Conservation (phyloP, 2,797 vertebrate genomes). For the Eleutherodactylus coqui region DNA sequence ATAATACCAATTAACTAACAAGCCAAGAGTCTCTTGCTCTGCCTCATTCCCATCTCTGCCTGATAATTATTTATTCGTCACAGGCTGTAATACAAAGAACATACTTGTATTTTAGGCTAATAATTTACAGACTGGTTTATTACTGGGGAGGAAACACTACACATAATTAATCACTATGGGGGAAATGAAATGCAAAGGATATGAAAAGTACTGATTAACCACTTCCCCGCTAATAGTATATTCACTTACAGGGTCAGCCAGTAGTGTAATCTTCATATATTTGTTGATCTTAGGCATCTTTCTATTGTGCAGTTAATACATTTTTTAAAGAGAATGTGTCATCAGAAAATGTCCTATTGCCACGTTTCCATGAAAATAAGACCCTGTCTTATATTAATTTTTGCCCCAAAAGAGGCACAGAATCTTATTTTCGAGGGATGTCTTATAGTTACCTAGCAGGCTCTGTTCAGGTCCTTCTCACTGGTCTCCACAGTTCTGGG, state of each 20-base stretch:
- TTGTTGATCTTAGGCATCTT: no score
- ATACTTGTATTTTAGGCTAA: conserved; percentile 49
- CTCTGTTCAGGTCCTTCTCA: no score
- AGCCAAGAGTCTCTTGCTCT: conserved; percentile 29
- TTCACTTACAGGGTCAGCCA: neutral
- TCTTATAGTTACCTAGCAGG: no score
- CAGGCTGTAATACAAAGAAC: conserved; percentile 50
- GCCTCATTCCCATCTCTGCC: conserved; percentile 39
- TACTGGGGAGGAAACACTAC: conserved; percentile 21
- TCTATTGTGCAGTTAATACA: no score
- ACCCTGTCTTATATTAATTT: no score
- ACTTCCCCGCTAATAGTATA: neutral
- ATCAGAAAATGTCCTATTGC: no score
- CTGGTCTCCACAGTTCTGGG: no score
- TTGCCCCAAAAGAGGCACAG: no score
- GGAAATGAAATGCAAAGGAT: neutral
- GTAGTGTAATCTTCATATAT: no score
- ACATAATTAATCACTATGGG: conserved; percentile 24
- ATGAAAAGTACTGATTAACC: conserved; percentile 1
- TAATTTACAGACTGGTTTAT: conserved; percentile 56
- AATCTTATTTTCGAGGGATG: no score
- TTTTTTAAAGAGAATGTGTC: no score
- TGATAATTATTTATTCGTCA: conserved; percentile 57
- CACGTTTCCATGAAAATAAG: no score
- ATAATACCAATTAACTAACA: conserved; percentile 54